phyloP scores from a whole-genome alignment of 2,888 invertebrate genomes.

The Pycnomerus fuliginosus region DNA sequence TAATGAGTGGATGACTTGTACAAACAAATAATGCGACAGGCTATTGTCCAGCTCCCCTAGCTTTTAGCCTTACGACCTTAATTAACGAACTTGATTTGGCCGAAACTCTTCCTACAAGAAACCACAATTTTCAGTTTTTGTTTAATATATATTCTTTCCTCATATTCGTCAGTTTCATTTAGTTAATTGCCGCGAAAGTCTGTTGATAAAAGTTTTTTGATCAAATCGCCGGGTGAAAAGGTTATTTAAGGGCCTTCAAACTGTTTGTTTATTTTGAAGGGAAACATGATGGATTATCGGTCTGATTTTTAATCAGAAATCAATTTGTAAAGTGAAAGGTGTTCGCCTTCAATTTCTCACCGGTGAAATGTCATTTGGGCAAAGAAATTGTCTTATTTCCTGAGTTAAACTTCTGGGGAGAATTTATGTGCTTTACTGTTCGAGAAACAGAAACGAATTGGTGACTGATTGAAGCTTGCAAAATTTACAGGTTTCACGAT shows the following conservation, averaged over 20 bases:
- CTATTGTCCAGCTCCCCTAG: slow-evolving; percentile 31
- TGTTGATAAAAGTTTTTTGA: slow-evolving; percentile 10
- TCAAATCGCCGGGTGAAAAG: not conserved
- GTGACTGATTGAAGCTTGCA: no score
- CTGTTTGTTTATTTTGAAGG: slow-evolving; percentile 1
- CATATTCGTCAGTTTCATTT: slow-evolving; percentile 10
- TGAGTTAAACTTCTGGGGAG: slow-evolving; percentile 8
- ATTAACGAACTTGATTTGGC: slow-evolving; percentile 11
- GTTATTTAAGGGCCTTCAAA: slow-evolving; percentile 1
- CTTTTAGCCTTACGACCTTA: slow-evolving; percentile 12
- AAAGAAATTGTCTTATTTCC: slow-evolving; percentile 43
- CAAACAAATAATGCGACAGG: slow-evolving; percentile 33
- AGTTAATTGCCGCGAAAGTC: slow-evolving; percentile 9
- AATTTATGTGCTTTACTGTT: slow-evolving; percentile 6
- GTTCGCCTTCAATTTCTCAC: slow-evolving; percentile 21
- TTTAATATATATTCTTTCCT: not conserved
- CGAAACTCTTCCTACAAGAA: not conserved
- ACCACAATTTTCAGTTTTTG: not conserved
- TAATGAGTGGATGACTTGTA: slow-evolving; percentile 44
- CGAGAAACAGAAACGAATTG: no score
- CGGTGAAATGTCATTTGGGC: slow-evolving; percentile 31
- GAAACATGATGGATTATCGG: slow-evolving; percentile 11
- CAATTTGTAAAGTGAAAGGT: slow-evolving; percentile 17
- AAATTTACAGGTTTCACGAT: no score
- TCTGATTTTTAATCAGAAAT: slow-evolving; percentile 17